Conservation (phyloP, 2,888 invertebrate species). For the Tetramorium bicarinatum region DNA sequence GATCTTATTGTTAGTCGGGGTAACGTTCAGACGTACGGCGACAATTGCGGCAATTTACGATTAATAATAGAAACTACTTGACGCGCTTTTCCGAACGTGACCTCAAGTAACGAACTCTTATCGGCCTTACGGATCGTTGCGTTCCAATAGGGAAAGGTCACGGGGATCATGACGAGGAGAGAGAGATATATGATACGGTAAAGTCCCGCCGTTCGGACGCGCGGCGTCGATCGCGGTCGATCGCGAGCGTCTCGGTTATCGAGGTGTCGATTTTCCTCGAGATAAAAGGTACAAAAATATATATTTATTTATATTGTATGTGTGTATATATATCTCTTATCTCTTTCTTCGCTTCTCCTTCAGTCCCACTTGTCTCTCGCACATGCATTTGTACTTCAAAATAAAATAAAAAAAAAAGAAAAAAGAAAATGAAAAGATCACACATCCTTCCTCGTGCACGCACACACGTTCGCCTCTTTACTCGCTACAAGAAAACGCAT, state of each 20-base stretch:
- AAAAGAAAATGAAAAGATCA: not conserved
- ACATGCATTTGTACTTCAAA: slow-evolving; percentile 49
- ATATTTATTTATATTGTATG: slow-evolving; percentile 62
- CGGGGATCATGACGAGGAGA: slow-evolving; percentile 64
- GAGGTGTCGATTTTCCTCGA: slow-evolving; percentile 41
- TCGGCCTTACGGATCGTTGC: slow-evolving; percentile 69
- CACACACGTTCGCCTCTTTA: slow-evolving; percentile 22
- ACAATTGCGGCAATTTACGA: slow-evolving; percentile 62
- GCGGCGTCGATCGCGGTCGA: slow-evolving; percentile 11
- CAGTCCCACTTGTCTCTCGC: slow-evolving; percentile 52
- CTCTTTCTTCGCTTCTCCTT: slow-evolving; percentile 55
- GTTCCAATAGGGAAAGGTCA: slow-evolving; percentile 71
- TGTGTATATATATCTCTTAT: slow-evolving; percentile 48
- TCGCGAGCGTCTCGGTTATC: slow-evolving; percentile 26
- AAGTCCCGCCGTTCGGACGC: slow-evolving; percentile 16
- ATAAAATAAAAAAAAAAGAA: not conserved
- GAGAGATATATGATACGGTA: slow-evolving; percentile 43
- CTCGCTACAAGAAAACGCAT: slow-evolving; percentile 8
- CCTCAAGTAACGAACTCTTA: slow-evolving; percentile 80
- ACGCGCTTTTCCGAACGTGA: slow-evolving; percentile 79
- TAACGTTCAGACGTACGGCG: slow-evolving; percentile 77
- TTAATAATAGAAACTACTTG: slow-evolving; percentile 69
- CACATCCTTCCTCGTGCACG: slow-evolving; percentile 19
- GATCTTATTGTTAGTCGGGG: slow-evolving; percentile 72
- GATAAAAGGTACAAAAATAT: slow-evolving; percentile 71